These are phyloP conservation scores for Urocitellus parryii DNA, from an alignment of 2,113 vertebrate species.

Conservation along the genomic window DNA sequence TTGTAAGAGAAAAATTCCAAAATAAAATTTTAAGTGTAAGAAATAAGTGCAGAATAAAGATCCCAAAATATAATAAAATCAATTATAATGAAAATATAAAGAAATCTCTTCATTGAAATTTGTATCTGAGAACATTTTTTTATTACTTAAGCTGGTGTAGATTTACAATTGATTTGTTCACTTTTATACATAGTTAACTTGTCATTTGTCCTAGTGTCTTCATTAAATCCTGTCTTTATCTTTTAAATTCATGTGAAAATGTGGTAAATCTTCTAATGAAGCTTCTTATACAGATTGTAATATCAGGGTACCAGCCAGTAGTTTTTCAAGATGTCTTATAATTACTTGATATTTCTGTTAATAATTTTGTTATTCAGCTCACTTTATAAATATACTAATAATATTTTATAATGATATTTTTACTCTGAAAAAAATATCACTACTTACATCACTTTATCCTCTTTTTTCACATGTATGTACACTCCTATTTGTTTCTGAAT, in stretches of 20 bases:
- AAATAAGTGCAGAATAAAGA: not conserved
- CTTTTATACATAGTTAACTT: conserved; percentile 90
- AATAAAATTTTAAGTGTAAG: not conserved
- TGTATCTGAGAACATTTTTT: not conserved
- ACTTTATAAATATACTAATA: conserved; percentile 67
- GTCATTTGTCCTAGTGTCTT: conserved; percentile 91
- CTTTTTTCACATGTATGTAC: not conserved
- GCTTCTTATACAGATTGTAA: conserved; percentile 95
- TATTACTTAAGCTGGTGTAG: not conserved
- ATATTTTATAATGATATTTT: conserved; percentile 73
- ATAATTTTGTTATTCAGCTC: not conserved
- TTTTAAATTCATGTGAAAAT: conserved; percentile 92
- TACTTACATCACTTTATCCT: not conserved
- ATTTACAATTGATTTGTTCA: not conserved
- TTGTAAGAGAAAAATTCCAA: not conserved
- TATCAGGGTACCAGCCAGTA: conserved; percentile 94
- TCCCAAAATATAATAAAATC: not conserved
- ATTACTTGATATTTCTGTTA: conserved; percentile 83
- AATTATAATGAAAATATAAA: not conserved
- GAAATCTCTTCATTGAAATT: not conserved
- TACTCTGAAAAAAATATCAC: not conserved
- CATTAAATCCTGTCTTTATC: conserved; percentile 90
- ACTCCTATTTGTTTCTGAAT: not conserved
- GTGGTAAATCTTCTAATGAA: conserved; percentile 91
- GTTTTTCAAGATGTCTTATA: conserved; percentile 93